Evolutionary conservation across 2,797 vertebrate genomes (phyloP).

Genomic region (Microchirus variegatus): DNA sequence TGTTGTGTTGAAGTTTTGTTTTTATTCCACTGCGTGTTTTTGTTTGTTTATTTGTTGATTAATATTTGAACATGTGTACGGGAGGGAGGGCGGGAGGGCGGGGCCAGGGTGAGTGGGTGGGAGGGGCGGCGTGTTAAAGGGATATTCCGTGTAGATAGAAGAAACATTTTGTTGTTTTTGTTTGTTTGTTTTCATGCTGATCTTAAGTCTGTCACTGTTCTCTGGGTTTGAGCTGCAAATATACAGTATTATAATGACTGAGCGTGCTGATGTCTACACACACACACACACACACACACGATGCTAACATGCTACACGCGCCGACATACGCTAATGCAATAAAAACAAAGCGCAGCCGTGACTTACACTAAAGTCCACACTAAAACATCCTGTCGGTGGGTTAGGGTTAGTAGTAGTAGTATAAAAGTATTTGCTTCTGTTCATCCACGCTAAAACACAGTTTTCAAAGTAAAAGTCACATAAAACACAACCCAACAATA

Average conservation of each 20-base stretch:
- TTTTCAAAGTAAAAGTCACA: too few species aligned
- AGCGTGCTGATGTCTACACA: conserved; percentile 30
- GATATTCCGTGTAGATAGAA: conserved; percentile 75
- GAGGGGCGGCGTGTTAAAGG: conserved; percentile 22
- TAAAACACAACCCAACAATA: too few species aligned
- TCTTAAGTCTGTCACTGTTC: conserved; percentile 76
- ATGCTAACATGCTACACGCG: too few species aligned
- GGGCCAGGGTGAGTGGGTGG: conserved; percentile 7
- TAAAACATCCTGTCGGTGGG: too few species aligned
- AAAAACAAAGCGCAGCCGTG: too few species aligned
- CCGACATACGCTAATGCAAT: too few species aligned
- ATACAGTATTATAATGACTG: conserved; percentile 76
- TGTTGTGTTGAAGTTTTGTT: conserved; percentile 73
- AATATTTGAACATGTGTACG: conserved; percentile 61
- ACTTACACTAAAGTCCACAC: too few species aligned
- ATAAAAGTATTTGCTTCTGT: too few species aligned
- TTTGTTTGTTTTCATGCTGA: conserved; percentile 28
- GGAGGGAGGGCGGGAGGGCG: conserved; percentile 19
- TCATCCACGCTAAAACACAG: too few species aligned
- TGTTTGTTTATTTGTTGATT: conserved; percentile 68
- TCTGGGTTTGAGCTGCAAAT: conserved; percentile 79
- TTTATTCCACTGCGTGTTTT: conserved; percentile 66
- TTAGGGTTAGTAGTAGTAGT: too few species aligned
- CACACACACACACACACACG: conserved; percentile 10
- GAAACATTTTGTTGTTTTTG: conserved; percentile 51